Percentiles rank a stretch among this genome's conserved stretches.
Evolutionary conservation across 2,888 invertebrate genomes (phyloP).

Genomic region (Chorisops tibialis): DNA sequence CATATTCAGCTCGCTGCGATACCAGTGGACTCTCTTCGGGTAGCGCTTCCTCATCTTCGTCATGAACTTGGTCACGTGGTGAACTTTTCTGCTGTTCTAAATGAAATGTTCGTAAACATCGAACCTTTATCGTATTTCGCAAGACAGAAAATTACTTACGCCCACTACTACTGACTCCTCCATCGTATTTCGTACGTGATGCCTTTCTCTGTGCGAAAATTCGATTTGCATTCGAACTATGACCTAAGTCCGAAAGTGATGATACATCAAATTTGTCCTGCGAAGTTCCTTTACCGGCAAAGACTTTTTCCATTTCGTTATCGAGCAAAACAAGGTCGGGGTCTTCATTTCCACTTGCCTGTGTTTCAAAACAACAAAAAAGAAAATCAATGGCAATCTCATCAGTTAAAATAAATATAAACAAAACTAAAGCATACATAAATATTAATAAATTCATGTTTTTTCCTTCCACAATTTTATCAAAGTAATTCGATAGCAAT

Average conservation of each 20-base stretch:
- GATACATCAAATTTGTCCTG: constrained; percentile 60
- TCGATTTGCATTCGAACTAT: constrained; percentile 7
- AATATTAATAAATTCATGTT: neutral
- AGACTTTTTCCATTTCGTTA: constrained; percentile 86
- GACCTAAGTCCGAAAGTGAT: constrained; percentile 51
- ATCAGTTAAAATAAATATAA: neutral
- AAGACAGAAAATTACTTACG: constrained; percentile 11
- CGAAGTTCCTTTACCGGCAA: constrained; percentile 63
- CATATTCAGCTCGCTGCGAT: constrained; percentile 52
- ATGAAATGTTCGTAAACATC: constrained; percentile 19
- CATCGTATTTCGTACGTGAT: constrained; percentile 1
- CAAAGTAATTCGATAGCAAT: constrained; percentile 15
- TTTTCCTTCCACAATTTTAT: constrained; percentile 10
- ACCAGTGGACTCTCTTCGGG: constrained; percentile 52
- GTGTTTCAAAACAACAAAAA: constrained; percentile 22
- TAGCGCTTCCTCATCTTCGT: constrained; percentile 34
- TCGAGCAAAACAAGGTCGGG: constrained; percentile 71
- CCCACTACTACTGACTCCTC: neutral
- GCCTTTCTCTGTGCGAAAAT: neutral
- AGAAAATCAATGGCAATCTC: too few relatives aligned
- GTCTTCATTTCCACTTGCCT: constrained; percentile 57
- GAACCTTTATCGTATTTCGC: neutral
- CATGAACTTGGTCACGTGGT: constrained; percentile 9
- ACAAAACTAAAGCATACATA: neutral
- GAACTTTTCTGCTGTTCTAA: constrained; percentile 24